These are phyloP conservation scores for Lepus timidus DNA, from an alignment of 2,113 vertebrate genomes.

Conservation along the genomic window DNA sequence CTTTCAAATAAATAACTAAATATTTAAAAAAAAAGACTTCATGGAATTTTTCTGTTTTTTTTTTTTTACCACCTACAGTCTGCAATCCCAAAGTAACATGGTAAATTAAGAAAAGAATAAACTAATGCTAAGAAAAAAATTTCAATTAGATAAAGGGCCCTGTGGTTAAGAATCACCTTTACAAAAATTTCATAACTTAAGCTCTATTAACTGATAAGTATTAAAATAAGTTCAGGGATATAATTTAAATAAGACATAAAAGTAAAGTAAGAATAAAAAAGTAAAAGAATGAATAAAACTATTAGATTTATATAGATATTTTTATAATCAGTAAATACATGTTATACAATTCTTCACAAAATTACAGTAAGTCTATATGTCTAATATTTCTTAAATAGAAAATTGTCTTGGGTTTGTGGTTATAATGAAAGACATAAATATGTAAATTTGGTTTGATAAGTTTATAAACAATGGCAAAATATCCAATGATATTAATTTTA, in stretches of 20 bases:
- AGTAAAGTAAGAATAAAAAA: neutral
- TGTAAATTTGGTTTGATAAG: neutral
- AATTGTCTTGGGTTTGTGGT: neutral
- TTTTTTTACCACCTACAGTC: neutral
- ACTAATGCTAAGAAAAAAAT: neutral
- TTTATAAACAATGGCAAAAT: neutral
- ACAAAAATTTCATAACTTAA: neutral
- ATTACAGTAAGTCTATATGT: neutral
- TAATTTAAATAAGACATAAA: neutral
- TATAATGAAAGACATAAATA: neutral
- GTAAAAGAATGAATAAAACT: neutral
- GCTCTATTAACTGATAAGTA: neutral
- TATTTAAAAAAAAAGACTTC: too few species aligned
- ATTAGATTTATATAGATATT: neutral
- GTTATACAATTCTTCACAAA: neutral
- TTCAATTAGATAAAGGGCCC: neutral
- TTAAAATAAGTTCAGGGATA: neutral
- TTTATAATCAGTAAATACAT: neutral
- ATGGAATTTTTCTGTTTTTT: neutral
- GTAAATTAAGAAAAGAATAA: neutral
- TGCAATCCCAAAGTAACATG: neutral
- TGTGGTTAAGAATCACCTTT: neutral
- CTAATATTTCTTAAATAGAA: neutral
- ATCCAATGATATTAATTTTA: neutral
- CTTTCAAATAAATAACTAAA: too few species aligned